Percentiles rank a stretch among this genome's conserved stretches.
Conservation (phyloP, 2,888 invertebrate genomes). For the Agapostemon virescens region DNA sequence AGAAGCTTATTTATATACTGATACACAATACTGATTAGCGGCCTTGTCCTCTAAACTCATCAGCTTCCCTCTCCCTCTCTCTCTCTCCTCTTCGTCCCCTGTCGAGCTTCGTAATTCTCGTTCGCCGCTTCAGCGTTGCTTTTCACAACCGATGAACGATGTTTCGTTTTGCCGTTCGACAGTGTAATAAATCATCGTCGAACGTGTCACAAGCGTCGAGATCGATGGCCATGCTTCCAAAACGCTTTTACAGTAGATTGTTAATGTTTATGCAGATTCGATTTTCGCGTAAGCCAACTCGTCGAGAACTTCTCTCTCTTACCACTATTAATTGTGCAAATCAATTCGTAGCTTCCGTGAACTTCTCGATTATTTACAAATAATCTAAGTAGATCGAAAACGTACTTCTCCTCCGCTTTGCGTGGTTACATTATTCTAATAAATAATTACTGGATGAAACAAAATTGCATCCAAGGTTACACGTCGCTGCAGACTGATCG, state of each 20-base stretch:
- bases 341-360: neutral
- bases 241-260: constrained; percentile 46
- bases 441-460: neutral
- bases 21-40: constrained; percentile 51
- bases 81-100: neutral
- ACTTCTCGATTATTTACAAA: neutral
- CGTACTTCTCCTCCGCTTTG: neutral
- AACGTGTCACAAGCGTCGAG: too few relatives aligned
- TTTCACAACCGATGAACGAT: constrained; percentile 11
- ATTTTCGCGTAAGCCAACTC: neutral
- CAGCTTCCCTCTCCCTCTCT: neutral
- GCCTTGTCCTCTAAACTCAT: constrained; percentile 25
- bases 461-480: neutral
- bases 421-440: too few relatives aligned
- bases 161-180: constrained; percentile 20
- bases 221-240: constrained; percentile 19
- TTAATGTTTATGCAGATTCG: constrained; percentile 3
- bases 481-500: neutral
- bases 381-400: neutral
- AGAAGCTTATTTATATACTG: constrained; percentile 34
- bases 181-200: too few relatives aligned
- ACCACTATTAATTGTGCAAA: neutral
- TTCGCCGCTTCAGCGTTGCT: neutral
- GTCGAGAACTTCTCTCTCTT: neutral
- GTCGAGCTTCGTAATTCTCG: neutral